These are phyloP conservation scores for Sebastes itinus DNA, from an alignment of 2,797 vertebrate genomes.

Conservation along the genomic window DNA sequence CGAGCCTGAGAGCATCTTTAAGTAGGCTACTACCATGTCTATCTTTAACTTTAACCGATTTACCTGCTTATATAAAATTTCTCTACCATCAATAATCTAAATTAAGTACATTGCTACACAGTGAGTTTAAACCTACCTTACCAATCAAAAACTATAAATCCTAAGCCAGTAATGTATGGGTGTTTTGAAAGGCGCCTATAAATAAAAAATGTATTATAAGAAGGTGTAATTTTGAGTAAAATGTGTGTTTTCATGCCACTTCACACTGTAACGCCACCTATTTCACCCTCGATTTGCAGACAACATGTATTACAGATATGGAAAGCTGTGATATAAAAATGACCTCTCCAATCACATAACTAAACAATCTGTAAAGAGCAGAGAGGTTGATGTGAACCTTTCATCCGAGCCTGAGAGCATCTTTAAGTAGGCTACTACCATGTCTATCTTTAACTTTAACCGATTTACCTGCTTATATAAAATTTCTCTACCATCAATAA, in stretches of 20 bases:
- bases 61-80: neutral
- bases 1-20: neutral
- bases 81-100: neutral
- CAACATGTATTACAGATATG: neutral
- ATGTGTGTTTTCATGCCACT: neutral
- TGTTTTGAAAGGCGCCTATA: too few relatives aligned
- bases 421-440: constrained; percentile 20
- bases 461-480: neutral
- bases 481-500: neutral
- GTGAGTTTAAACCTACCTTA: neutral
- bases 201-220: too few relatives aligned
- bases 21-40: too few relatives aligned
- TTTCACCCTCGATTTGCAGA: neutral
- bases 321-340: too few relatives aligned
- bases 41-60: neutral
- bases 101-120: accelerated
- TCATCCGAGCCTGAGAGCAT: neutral
- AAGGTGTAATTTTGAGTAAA: neutral
- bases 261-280: neutral
- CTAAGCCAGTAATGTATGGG: neutral
- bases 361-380: neutral
- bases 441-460: neutral
- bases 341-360: neutral
- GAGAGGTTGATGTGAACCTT: neutral
- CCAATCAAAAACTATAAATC: neutral